Percentiles rank a stretch among this genome's conserved stretches.
These are phyloP conservation scores for Argyrosomus japonicus DNA, from an alignment of 2,113 vertebrate species.

Conservation along the genomic window DNA sequence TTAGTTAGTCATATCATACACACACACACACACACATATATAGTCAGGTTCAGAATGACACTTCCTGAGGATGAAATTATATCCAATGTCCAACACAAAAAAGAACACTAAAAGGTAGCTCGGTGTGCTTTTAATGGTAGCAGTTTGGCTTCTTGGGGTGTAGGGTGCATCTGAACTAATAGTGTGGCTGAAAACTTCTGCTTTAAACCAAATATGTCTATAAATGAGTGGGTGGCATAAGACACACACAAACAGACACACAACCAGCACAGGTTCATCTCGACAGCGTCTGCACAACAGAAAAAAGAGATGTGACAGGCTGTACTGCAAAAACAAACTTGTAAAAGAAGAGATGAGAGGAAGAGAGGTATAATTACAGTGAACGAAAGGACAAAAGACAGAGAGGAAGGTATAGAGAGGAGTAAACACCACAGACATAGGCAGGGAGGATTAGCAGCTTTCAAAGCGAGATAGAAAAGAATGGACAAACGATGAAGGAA, in stretches of 20 bases:
- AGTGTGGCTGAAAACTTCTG: background rate
- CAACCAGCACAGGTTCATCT: background rate
- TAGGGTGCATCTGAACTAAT: background rate
- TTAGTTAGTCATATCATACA: background rate
- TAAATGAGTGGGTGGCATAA: background rate
- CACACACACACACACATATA: background rate
- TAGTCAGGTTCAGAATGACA: background rate
- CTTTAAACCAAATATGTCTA: background rate
- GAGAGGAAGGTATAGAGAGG: background rate
- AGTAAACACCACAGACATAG: background rate
- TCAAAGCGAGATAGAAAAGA: background rate
- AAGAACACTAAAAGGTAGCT: background rate
- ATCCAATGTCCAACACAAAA: background rate
- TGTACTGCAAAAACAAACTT: background rate
- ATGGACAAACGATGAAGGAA: background rate
- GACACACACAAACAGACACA: background rate
- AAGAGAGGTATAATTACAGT: background rate
- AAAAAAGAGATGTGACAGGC: conserved; percentile 1
- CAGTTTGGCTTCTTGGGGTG: background rate
- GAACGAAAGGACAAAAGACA: background rate
- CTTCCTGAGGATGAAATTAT: background rate
- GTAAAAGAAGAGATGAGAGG: background rate
- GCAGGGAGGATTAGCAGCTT: background rate
- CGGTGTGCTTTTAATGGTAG: background rate
- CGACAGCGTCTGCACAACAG: background rate